Conservation (phyloP, 2,797 vertebrate species). For the Poliocrania exsul region DNA sequence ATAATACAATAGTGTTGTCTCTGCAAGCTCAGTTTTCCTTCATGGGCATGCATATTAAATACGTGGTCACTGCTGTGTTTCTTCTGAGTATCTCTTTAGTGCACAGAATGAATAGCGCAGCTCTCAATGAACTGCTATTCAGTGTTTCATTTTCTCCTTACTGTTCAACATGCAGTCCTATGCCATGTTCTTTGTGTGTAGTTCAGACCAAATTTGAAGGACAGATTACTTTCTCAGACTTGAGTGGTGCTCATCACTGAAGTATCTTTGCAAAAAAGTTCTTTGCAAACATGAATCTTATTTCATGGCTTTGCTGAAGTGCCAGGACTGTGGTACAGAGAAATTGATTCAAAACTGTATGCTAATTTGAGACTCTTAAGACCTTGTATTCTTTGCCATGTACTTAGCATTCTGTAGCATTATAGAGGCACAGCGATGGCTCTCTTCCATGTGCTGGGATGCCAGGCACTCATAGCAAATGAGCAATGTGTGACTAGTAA, state of each 20-base stretch:
- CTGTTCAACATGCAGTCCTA: conserved; percentile 44
- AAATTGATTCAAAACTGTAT: conserved; percentile 1
- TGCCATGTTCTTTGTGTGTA: conserved; percentile 7
- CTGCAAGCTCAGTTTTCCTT: conserved; percentile 12
- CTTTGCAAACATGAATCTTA: background rate
- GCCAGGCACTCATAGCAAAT: conserved; percentile 13
- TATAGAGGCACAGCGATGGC: background rate
- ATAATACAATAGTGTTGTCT: conserved; percentile 39
- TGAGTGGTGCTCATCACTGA: background rate
- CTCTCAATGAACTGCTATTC: conserved; percentile 62
- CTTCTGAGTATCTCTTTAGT: conserved; percentile 60
- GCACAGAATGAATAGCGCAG: conserved; percentile 1
- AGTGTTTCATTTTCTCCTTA: conserved; percentile 61
- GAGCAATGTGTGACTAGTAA: background rate
- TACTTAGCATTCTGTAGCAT: conserved; percentile 49
- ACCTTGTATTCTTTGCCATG: background rate
- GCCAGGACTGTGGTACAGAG: background rate
- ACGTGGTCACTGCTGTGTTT: conserved; percentile 42
- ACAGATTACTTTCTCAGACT: conserved; percentile 27
- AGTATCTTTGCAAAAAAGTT: background rate
- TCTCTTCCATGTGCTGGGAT: background rate
- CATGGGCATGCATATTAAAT: conserved; percentile 64
- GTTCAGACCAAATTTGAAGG: background rate
- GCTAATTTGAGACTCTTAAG: conserved; percentile 27
- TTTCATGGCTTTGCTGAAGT: background rate